Base-by-base conservation (phyloP, 2,888 invertebrate genomes). In the Drosophila infuscata region DNA sequence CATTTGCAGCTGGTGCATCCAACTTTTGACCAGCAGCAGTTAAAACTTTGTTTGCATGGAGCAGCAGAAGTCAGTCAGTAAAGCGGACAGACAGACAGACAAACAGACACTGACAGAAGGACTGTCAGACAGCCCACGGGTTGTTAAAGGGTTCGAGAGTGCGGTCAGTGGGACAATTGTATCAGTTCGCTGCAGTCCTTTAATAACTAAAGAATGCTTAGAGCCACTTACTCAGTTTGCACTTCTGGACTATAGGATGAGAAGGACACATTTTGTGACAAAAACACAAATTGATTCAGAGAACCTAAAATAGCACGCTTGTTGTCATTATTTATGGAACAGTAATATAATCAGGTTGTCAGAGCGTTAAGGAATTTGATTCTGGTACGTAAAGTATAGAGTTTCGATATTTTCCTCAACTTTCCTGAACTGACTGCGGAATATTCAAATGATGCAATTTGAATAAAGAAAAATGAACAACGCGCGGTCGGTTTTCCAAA, bases 1-100 rank as follows among this genome's bases (percentile, higher is more conserved):
- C 41, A 76, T 76, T 70, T 74, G 56, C 76, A 64, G 70, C 60
- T 29, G 48, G 51, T 51, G 33, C 51, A 56, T 36, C 29, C 60
- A 63, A 68, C 48, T 63, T 67, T 59, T 78, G 62, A 51, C 53
- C 75, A 67, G 48, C 58, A 25, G 58, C 59, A 70, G 52, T 68
- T 63, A 38, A 67, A 52, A 74, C 74, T 79, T 76, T 79, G 60
- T 74, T 74, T 74, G 67, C 62, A 43, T 60, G 36, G 12, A 36
- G 36, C 43, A 51, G 25, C 38, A 43, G 29, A 43, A 48, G 69
- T 51, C 46, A 56, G 57, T 30, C 60, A 54, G 58, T 25, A 12
- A 54, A 54, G 11, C 33, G 32, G 53, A 29, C 30, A 48, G 36
- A 7, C 1, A 25, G 57, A 11, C 29, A 41, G 46, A 30, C 46